A percentile compares a stretch with the other conserved stretches of the same genome.
These are phyloP conservation scores for Micrasema longulum DNA, from an alignment of 1,140 invertebrate species.

Conservation along the genomic window DNA sequence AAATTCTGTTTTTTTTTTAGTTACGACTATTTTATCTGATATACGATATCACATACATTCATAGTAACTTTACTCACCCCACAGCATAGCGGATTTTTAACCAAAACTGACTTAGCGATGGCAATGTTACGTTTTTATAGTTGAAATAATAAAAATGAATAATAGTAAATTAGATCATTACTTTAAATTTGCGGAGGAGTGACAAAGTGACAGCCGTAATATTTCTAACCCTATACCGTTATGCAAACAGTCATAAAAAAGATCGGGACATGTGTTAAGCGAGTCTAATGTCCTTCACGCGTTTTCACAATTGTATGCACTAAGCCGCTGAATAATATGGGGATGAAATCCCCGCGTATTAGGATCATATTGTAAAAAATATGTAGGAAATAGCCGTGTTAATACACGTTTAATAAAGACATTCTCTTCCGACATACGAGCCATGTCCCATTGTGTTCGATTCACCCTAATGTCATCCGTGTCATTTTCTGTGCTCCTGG, in stretches of 20 bases:
- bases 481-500: slow-evolving; percentile 35
- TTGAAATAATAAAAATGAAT: no score
- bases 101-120: no score
- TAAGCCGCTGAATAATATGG: slow-evolving; percentile 23
- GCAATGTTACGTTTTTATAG: no score
- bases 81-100: no score
- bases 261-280: background rate
- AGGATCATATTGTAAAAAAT: slow-evolving; percentile 34
- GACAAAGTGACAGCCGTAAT: background rate
- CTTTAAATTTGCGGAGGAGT: slow-evolving; percentile 15
- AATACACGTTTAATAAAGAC: slow-evolving; percentile 53
- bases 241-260: slow-evolving; percentile 7
- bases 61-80: no score
- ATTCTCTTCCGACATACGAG: slow-evolving; percentile 44
- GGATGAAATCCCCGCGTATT: slow-evolving; percentile 26
- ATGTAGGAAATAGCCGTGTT: slow-evolving; percentile 39
- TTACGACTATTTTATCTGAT: no score
- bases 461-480: slow-evolving; percentile 46
- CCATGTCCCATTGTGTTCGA: slow-evolving; percentile 39
- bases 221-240: slow-evolving; percentile 1
- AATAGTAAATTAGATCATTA: background rate
- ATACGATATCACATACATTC: no score
- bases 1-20: no score
- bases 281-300: slow-evolving; percentile 12
- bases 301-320: slow-evolving; percentile 19